Base-by-base conservation (phyloP, 2,888 invertebrate species). In the Nipponacmea schrenckii region DNA sequence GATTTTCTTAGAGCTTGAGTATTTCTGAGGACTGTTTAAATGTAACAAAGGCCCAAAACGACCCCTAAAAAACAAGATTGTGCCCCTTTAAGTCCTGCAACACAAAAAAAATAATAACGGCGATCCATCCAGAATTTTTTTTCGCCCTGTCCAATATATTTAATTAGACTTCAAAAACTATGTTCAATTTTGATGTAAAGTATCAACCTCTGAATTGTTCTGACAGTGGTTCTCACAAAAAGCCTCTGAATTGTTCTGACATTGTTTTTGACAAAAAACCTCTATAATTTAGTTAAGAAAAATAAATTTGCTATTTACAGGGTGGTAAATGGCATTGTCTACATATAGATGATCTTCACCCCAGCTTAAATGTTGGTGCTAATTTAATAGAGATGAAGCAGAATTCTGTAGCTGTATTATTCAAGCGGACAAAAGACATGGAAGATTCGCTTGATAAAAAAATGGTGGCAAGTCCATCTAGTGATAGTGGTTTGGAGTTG, bases 321-420 rank as follows among this genome's bases (percentile, higher is more conserved):
- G 85, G 83, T 76, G 85, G 85, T 10, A 74, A 74, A 50, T 86
- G 86, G 86, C 80, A 82, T 48, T 85, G 83, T 15, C 81, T 83
- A n/a, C 86, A 86, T 67, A 81, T 86, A 27, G 86, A 86, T 77
- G 85, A 86, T 68, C 80, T 86, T 14, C 71, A 77, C 26, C 74
- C 76, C 15, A 72, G 74, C 24, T 76, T 75, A 56, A 69, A 72
- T 44, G 71, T 74, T 20, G 67, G 82, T 65, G 81, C 83, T 8
- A 71, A 74, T n/a, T 65, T 82, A 15, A 69, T 70, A 12, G 76
- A 79, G 4, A 78, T 84, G 73, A 74, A 74, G 67, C 67, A 71
- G 8, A 76, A 75, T 27, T 76, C 79, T 67, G 76, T 80, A 0
- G 75, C 78, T 45, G 72, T 67, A 39, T 68, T 83, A 46, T 48